Percentiles rank a stretch among this genome's conserved stretches.
Conservation (phyloP, 2,888 invertebrate genomes). For the Diachrysia chrysitis region DNA sequence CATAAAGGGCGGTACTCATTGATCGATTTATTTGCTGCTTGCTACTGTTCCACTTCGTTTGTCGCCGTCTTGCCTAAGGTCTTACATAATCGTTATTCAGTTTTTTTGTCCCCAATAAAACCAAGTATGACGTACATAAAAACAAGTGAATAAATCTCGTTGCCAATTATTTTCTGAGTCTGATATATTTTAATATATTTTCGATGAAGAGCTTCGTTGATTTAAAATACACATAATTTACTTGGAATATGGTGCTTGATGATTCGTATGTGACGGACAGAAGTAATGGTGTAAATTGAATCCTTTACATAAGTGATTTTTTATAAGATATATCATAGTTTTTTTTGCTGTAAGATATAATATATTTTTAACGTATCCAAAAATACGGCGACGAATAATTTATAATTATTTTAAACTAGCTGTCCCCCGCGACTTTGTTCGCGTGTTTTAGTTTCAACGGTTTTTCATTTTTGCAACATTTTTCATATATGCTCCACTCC, state of each 20-base stretch:
- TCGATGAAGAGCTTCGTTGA: slow-evolving; percentile 5
- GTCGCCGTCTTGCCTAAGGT: slow-evolving; percentile 13
- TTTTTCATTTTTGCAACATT: too few species aligned
- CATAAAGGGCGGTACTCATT: slow-evolving; percentile 8
- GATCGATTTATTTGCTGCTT: slow-evolving; percentile 14
- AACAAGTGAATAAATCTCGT: slow-evolving; percentile 22
- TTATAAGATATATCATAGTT: too few species aligned
- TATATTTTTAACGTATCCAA: too few species aligned
- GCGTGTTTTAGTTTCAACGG: too few species aligned
- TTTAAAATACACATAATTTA: slow-evolving; percentile 26
- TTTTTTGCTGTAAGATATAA: too few species aligned
- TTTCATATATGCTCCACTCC: too few species aligned
- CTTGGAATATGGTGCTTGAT: slow-evolving; percentile 32
- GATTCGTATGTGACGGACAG: slow-evolving; percentile 15
- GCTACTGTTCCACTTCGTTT: slow-evolving; percentile 10
- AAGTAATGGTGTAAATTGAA: slow-evolving; percentile 6
- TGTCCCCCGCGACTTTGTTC: too few species aligned
- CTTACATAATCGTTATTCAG: slow-evolving; percentile 14
- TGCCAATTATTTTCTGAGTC: slow-evolving; percentile 16
- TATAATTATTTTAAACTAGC: too few species aligned
- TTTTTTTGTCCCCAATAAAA: slow-evolving; percentile 22
- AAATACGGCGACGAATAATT: too few species aligned
- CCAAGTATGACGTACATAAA: slow-evolving; percentile 13
- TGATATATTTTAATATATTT: not conserved
- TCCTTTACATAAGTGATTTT: slow-evolving; percentile 5